Conservation (phyloP, 2,888 invertebrate genomes). For the Deilephila porcellus region DNA sequence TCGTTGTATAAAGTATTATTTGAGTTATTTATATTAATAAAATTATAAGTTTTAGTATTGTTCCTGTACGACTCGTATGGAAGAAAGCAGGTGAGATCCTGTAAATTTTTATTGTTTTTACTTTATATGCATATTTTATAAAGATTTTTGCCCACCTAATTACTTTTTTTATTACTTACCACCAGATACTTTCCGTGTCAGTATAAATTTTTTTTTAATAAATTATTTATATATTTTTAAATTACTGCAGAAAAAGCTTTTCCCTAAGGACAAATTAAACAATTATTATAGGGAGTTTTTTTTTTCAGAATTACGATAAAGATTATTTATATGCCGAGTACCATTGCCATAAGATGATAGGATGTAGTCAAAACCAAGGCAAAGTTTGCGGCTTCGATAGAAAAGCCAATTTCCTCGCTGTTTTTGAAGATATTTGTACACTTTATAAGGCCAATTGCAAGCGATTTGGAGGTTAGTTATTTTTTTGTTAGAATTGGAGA, state of each 20-base stretch:
- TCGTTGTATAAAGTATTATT: no score
- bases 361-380: conserved; percentile 44
- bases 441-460: conserved; percentile 58
- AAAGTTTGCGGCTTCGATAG: conserved; percentile 59
- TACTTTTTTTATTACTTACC: no score
- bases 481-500: neutral
- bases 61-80: neutral
- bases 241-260: no score
- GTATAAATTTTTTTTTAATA: no score
- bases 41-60: conserved; percentile 5
- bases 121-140: no score
- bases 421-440: conserved; percentile 58
- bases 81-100: conserved; percentile 5
- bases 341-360: conserved; percentile 48
- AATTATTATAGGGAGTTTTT: neutral
- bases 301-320: conserved; percentile 7
- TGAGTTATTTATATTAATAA: neutral
- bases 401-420: conserved; percentile 42
- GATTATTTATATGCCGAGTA: conserved; percentile 39
- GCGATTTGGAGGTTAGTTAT: conserved; percentile 52
- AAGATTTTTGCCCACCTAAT: no score
- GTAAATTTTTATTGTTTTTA: neutral
- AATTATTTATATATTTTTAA: no score
- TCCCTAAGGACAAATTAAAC: neutral
- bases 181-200: no score